Evolutionary conservation across 1,140 invertebrate genomes (phyloP), one percentile per base, ranked within the genome.

Genomic region (Caenorhabditis briggsae): DNA sequence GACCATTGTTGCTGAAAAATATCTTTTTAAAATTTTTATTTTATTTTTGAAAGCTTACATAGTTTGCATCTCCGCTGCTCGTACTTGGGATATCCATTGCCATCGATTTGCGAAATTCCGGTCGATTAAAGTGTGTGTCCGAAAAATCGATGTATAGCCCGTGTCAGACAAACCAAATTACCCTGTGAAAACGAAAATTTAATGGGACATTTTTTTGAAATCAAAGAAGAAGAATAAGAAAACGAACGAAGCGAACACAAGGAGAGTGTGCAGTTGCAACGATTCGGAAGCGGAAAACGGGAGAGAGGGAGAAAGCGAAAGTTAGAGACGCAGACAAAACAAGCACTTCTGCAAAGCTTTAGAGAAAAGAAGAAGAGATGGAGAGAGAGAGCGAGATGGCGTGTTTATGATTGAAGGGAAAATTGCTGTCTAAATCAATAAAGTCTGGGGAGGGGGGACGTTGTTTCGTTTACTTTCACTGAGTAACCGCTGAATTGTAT

Each of bases 31-130:
- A n/a, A n/a, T n/a, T n/a, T n/a, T n/a, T n/a, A n/a, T n/a, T n/a
- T n/a, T n/a, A n/a, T n/a, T n/a, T n/a, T n/a, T n/a, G n/a, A n/a
- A 78, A 78, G 23, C 43, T 78, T 78, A 78, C 70, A 50, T 78
- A 50, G 8, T 33, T 33, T 33, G 43, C 23, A n/a, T 53, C n/a
- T 11, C 6, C 53, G 6, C 8, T 23, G 46, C 70, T 78, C 11
- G 70, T 78, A 7, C 70, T 46, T 8, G 70, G 70, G 11, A 78
- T 78, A 50, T 78, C 70, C 70, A 78, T 78, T 50, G 33, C 1
- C 33, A 78, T 78, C 53, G 46, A 23, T 25, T 9, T 8, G 50
- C 20, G 41, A 50, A 46, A 78, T 46, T 50, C 9, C 3, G 18
- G 14, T 70, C 7, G 20, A 70, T 14, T 20, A 25, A 46, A n/a